A percentile compares a stretch with the other conserved stretches of the same genome.
These are phyloP conservation scores for Carlito syrichta DNA, from an alignment of 2,113 vertebrate genomes.

Conservation along the genomic window DNA sequence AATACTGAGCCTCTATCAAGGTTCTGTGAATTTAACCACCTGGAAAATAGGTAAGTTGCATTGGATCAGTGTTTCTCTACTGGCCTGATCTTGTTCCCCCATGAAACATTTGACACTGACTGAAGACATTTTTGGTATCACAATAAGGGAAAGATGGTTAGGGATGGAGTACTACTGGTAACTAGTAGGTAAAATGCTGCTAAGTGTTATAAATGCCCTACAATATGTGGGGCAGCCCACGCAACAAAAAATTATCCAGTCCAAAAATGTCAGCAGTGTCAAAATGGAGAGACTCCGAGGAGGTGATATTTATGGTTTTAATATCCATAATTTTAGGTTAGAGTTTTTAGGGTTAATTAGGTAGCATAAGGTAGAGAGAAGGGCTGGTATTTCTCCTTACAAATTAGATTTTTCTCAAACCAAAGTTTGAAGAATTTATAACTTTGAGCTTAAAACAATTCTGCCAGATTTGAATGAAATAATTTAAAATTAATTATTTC, in stretches of 20 bases:
- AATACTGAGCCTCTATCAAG: neutral
- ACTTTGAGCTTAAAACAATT: neutral
- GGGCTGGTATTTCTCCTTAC: neutral
- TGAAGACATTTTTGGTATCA: neutral
- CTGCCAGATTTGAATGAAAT: neutral
- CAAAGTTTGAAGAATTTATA: neutral
- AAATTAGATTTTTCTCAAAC: neutral
- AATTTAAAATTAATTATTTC: neutral
- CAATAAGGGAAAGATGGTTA: rapidly evolving
- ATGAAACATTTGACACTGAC: neutral
- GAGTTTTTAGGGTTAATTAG: neutral
- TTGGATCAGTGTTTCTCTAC: neutral
- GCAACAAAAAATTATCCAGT: neutral
- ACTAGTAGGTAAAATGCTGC: neutral
- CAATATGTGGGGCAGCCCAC: neutral
- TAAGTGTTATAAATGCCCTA: neutral
- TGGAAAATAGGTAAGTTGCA: neutral
- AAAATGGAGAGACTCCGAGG: neutral
- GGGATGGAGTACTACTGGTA: neutral
- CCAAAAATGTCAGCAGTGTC: neutral
- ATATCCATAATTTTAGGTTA: neutral
- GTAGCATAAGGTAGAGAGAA: neutral
- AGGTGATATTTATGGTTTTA: neutral
- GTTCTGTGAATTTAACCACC: neutral
- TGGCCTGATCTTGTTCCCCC: neutral